These are phyloP conservation scores for Aricia artaxerxes DNA, from an alignment of 2,888 invertebrate species.

Conservation along the genomic window DNA sequence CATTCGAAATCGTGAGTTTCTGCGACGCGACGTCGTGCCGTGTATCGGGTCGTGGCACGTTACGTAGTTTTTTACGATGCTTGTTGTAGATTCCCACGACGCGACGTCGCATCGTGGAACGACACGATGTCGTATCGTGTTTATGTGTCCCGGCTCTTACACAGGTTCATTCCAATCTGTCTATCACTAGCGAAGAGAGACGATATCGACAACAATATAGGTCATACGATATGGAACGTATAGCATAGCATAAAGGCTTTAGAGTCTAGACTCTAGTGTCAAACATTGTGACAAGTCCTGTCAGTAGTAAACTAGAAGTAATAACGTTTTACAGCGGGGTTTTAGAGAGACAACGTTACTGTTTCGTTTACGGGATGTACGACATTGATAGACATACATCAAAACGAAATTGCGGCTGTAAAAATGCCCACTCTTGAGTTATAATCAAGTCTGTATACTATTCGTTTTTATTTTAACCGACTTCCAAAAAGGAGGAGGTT, in stretches of 20 bases:
- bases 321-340: conserved; percentile 40
- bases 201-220: conserved; percentile 7
- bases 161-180: no score
- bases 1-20: no score
- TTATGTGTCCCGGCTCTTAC: no score
- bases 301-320: conserved; percentile 38
- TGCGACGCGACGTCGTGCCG: no score
- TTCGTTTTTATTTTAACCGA: no score
- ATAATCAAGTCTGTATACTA: background rate
- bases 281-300: conserved; percentile 22
- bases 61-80: no score
- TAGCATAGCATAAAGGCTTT: conserved; percentile 14
- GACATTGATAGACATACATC: conserved; percentile 33
- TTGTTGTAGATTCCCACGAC: no score
- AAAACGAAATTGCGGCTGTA: conserved; percentile 28
- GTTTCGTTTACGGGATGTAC: conserved; percentile 30
- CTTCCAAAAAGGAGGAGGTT: no score
- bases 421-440: conserved; percentile 19
- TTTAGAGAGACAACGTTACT: conserved; percentile 25
- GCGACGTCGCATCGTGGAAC: no score
- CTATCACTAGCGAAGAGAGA: background rate
- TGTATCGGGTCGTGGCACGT: no score
- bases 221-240: background rate
- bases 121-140: no score
- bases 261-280: conserved; percentile 16